phyloP scores from a whole-genome alignment of 2,888 invertebrate species.

The Heterodera filipjevi region DNA sequence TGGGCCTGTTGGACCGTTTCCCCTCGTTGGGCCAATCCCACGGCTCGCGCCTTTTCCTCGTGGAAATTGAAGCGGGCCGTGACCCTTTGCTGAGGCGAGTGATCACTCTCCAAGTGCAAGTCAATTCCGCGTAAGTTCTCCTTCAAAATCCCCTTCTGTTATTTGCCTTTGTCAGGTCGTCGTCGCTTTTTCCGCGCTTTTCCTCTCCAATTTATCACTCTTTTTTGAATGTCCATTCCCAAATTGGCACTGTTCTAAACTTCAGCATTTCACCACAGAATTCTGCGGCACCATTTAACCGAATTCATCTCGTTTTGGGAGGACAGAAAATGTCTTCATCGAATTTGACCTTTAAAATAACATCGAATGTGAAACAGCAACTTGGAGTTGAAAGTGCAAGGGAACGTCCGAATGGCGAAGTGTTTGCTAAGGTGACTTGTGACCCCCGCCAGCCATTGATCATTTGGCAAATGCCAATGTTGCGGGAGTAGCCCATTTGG shows the following conservation, averaged over 20 bases:
- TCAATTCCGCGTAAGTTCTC: constrained; percentile 19
- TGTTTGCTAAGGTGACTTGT: not conserved
- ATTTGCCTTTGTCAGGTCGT: constrained; percentile 14
- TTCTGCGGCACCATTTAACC: not conserved
- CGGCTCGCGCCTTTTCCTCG: constrained; percentile 12
- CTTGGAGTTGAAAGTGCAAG: not conserved
- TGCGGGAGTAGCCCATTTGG: too few relatives aligned
- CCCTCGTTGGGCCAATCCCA: not conserved
- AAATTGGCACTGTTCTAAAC: constrained; percentile 1
- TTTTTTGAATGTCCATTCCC: not conserved
- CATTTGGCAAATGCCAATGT: not conserved
- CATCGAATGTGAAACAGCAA: not conserved
- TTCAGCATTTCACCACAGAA: not conserved
- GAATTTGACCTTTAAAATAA: not conserved
- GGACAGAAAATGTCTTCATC: not conserved
- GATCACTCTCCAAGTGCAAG: constrained; percentile 29
- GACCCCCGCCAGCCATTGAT: too few relatives aligned
- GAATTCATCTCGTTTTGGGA: not conserved
- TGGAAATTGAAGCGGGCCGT: constrained; percentile 24
- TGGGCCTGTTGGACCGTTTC: constrained; percentile 4
- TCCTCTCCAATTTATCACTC: not conserved
- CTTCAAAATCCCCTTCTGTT: not conserved
- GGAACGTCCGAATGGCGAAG: not conserved
- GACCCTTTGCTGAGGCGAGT: constrained; percentile 18
- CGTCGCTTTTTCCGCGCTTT: constrained; percentile 7